phyloP scores from a whole-genome alignment of 2,888 invertebrate species.

The Lycocerus yunnanus region DNA sequence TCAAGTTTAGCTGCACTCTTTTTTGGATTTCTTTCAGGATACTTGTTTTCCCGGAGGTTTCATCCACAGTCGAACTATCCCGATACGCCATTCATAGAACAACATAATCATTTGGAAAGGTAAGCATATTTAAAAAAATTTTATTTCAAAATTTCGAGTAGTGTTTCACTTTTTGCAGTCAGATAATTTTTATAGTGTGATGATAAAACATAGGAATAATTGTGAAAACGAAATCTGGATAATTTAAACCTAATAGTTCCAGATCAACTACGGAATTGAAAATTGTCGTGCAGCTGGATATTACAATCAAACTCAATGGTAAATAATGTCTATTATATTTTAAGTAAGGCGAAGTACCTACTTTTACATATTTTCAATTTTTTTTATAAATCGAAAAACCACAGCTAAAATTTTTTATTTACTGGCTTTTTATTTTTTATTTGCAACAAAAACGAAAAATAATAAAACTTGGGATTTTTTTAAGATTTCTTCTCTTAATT shows the following conservation, averaged over 20 bases:
- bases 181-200: background rate
- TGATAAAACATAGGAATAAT: background rate
- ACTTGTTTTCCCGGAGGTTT: slow-evolving; percentile 79
- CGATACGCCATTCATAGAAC: slow-evolving; percentile 75
- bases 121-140: slow-evolving; percentile 48
- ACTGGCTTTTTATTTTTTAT: too few relatives aligned
- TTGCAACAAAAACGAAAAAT: too few relatives aligned
- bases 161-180: background rate
- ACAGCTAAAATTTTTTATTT: too few relatives aligned
- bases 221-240: background rate
- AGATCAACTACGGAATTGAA: background rate
- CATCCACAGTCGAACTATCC: slow-evolving; percentile 71
- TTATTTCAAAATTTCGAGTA: background rate
- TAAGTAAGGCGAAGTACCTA: too few relatives aligned
- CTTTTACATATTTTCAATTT: too few relatives aligned
- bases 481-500: too few relatives aligned
- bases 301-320: too few relatives aligned
- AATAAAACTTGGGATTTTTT: too few relatives aligned
- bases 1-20: slow-evolving; percentile 80
- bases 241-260: background rate
- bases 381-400: too few relatives aligned
- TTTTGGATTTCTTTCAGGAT: slow-evolving; percentile 84
- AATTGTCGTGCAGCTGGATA: background rate
- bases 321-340: too few relatives aligned
- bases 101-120: slow-evolving; percentile 78